Evolutionary conservation across 2,888 invertebrate species (phyloP), one percentile per base, ranked within the genome.

Genomic region (Geophilus truncorum): DNA sequence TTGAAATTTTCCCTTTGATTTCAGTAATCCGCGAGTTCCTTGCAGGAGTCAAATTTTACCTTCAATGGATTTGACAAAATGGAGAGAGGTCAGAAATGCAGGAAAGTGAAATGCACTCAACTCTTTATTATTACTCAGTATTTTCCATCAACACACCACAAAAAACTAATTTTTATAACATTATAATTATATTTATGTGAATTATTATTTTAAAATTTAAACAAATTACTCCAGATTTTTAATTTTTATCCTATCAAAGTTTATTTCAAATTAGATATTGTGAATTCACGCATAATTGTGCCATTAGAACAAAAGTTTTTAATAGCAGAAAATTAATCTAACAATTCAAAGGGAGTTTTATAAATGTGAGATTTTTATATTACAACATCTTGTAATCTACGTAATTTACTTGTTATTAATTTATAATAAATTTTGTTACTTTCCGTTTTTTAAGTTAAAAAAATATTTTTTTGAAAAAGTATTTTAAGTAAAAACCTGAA

Each of bases 21-120:
- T 40, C 87, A 96, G 96, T 84, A 96, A 96, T 88, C 96, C 96
- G n/a, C 91, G 96, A 84, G 95, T 96, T 83, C 94, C 96, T 9
- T 96, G 96, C 88, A 91, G 93, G 87, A 94, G 94, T 85, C 95
- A 95, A 83, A 90, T 96, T 78, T 90, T 96, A 82, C 95, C 96
- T 15, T 90, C 92, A 81, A 93, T 96, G 85, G 96, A 96, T 88
- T 91, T 96, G 85, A 91, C 91, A 83, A 95, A 95, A 88, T 96
- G 96, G 96, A 94, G 94, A 21, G 96, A 96, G 86, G 21, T 25
- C 6, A 21, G 28, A 25, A 76, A 76, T 25, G 76, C 21, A 12
- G 77, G 77, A 30, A 77, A 77, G 36, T 51, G 18, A 77, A 77
- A 36, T 3, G 18, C 32, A 77, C n/a, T n/a, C 7, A 23, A n/a